These are phyloP conservation scores for Mythimna albipuncta DNA, from an alignment of 2,888 invertebrate species.

Conservation along the genomic window DNA sequence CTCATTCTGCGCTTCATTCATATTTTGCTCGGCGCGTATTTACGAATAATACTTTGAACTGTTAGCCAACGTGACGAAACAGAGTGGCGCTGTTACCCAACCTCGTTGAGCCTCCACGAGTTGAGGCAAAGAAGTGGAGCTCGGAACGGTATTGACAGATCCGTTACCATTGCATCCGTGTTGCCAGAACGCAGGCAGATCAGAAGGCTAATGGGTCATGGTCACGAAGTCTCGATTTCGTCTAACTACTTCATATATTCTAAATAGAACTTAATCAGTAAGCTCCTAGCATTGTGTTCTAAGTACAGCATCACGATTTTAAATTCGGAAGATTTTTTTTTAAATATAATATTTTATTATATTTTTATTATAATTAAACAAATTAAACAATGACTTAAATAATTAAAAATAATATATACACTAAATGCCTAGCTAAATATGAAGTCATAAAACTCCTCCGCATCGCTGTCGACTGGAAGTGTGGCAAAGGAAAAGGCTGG, in stretches of 20 bases:
- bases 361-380: too few species aligned
- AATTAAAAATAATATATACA: too few species aligned
- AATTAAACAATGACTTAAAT: too few species aligned
- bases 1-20: not conserved
- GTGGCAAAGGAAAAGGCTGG: too few species aligned
- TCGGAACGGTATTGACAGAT: slow-evolving; percentile 55
- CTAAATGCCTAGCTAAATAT: too few species aligned
- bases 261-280: not conserved
- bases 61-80: slow-evolving; percentile 43
- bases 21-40: not conserved
- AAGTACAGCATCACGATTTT: too few species aligned
- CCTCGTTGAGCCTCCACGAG: slow-evolving; percentile 23
- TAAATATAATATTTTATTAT: too few species aligned
- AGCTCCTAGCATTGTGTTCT: not conserved
- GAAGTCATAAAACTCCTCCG: too few species aligned
- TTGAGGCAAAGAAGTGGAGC: slow-evolving; percentile 31
- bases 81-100: slow-evolving; percentile 38
- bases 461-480: too few species aligned
- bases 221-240: not conserved
- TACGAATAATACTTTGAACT: slow-evolving; percentile 8
- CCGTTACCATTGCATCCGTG: slow-evolving; percentile 46
- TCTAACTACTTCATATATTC: not conserved
- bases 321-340: too few species aligned
- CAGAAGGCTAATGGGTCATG: slow-evolving; percentile 32
- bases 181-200: not conserved